phyloP scores from a whole-genome alignment of 1,140 invertebrate genomes.

The Drosophila yakuba region DNA sequence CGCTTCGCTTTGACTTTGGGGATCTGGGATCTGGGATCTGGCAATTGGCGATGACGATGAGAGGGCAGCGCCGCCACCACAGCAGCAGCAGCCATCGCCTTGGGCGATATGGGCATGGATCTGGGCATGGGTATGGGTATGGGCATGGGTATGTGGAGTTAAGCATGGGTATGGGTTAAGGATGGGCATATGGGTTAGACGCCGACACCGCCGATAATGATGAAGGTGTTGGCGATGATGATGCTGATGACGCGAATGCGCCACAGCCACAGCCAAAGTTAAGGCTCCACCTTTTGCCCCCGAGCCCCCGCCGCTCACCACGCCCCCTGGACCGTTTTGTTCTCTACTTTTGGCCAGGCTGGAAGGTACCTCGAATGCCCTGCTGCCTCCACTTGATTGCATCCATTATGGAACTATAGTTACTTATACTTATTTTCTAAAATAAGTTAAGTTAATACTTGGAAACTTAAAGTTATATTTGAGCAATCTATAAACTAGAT shows the following conservation, averaged over 20 bases:
- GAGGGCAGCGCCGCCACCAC: slow-evolving; percentile 27
- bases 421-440: too few relatives aligned
- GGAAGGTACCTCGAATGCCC: neutral
- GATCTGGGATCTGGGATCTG: neutral
- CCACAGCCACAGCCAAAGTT: slow-evolving; percentile 13
- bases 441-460: too few relatives aligned
- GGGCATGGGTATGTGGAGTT: slow-evolving; percentile 5
- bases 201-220: slow-evolving; percentile 72
- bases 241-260: slow-evolving; percentile 78
- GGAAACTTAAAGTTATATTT: too few relatives aligned
- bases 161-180: slow-evolving; percentile 14
- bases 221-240: slow-evolving; percentile 81
- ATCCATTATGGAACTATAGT: too few relatives aligned
- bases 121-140: slow-evolving; percentile 11
- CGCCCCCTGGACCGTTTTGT: neutral
- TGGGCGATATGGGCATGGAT: slow-evolving; percentile 5
- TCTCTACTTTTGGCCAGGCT: neutral
- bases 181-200: slow-evolving; percentile 30
- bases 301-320: neutral
- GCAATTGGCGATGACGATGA: slow-evolving; percentile 20
- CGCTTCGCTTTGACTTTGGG: neutral
- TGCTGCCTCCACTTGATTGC: neutral
- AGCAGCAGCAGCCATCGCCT: slow-evolving; percentile 24
- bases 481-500: too few relatives aligned
- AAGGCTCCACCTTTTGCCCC: slow-evolving; percentile 9